These are phyloP conservation scores for Aphidius gifuensis DNA, from an alignment of 1,140 invertebrate species.

Conservation along the genomic window DNA sequence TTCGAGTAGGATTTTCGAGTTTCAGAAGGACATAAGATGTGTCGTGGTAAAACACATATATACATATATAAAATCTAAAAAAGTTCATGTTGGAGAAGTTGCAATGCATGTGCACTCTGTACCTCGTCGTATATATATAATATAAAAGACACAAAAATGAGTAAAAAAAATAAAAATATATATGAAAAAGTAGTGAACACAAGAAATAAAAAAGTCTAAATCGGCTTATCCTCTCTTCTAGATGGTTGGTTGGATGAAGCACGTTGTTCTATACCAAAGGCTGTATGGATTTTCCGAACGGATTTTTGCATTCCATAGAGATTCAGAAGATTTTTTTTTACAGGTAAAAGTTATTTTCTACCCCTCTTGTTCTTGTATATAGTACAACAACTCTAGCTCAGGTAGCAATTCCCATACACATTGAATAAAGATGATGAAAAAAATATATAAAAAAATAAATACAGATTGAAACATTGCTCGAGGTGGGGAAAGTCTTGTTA, in stretches of 20 bases:
- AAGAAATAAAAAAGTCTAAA: conserved; percentile 22
- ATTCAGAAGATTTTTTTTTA: conserved; percentile 15
- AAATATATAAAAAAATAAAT: background rate
- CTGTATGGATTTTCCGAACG: conserved; percentile 19
- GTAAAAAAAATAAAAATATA: too few relatives aligned
- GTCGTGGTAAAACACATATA: too few relatives aligned
- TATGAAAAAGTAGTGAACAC: too few relatives aligned
- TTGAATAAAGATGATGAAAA: background rate
- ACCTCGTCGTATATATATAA: too few relatives aligned
- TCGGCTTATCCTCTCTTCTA: conserved; percentile 19
- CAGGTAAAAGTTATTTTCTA: background rate
- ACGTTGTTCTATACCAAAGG: background rate
- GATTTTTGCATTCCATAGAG: conserved; percentile 16
- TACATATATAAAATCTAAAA: too few relatives aligned
- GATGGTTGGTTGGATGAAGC: conserved; percentile 9
- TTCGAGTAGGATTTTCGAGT: too few relatives aligned
- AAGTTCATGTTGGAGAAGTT: too few relatives aligned
- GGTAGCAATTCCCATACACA: conserved; percentile 4
- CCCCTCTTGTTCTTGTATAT: too few relatives aligned
- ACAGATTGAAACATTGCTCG: background rate
- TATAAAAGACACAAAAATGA: too few relatives aligned
- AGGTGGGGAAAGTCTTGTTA: background rate
- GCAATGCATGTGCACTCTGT: too few relatives aligned
- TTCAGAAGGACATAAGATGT: too few relatives aligned
- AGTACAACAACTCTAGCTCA: background rate